Evolutionary conservation across 37 sponge, comb jelly and placozoan genomes (phyloP), one percentile per base, ranked within the genome.

Genomic region (Cliona cf. orientalis): DNA sequence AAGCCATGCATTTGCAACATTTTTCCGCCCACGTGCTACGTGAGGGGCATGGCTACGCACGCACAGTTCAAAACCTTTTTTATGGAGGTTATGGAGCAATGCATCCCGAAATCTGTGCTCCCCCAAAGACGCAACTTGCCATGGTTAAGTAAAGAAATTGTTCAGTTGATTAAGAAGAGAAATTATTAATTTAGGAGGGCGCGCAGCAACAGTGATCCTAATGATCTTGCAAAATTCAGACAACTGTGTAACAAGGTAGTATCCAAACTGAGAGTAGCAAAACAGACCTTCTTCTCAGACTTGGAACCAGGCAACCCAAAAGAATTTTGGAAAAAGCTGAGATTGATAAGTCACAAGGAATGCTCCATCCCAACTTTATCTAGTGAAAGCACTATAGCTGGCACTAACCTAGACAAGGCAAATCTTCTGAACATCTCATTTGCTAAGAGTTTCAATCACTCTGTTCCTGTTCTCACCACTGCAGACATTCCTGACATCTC

Each of bases 1-100:
- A n/a, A n/a, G n/a, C n/a, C n/a, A n/a, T n/a, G n/a, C n/a, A n/a
- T n/a, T n/a, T n/a, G n/a, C n/a, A n/a, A n/a, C n/a, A n/a, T n/a
- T n/a, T n/a, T n/a, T n/a, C n/a, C n/a, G n/a, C n/a, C n/a, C n/a
- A n/a, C n/a, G n/a, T n/a, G n/a, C n/a, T n/a, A n/a, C n/a, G n/a
- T n/a, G n/a, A n/a, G n/a, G n/a, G n/a, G n/a, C n/a, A n/a, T n/a
- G n/a, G n/a, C n/a, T n/a, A n/a, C n/a, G n/a, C n/a, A n/a, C 35
- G 2, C 4, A 2, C 35, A 28, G 21, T 66, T 66, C 7, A 66
- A 66, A 11, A 31, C 68, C 4, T 32, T 28, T 11, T 66, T 66
- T 36, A 32, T 66, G 2, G 68, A 66, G 28, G 38, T 66, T 21
- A 66, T 66, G 68, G 68, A 66, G 31, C 68, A 66, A 12, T 66